Evolutionary conservation across 1,140 invertebrate species (phyloP).

Genomic region (Caenorhabditis tropicalis): DNA sequence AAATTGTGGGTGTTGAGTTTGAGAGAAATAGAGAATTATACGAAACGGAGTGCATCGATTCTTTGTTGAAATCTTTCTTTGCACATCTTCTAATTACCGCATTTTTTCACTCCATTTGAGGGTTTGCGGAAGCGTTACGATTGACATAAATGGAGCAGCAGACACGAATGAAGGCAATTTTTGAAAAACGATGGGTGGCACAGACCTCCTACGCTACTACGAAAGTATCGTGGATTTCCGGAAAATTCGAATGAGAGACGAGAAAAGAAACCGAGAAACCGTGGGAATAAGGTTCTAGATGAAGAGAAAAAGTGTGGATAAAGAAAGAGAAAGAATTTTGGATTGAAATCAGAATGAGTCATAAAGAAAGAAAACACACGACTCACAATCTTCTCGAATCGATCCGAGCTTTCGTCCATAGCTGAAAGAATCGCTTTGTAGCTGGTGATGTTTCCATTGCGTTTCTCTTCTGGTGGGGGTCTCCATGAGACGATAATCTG

Average conservation of each 20-base stretch:
- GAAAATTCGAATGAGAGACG: background rate
- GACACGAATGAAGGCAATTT: constrained; percentile 18
- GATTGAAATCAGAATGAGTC: constrained; percentile 39
- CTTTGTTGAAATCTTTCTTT: background rate
- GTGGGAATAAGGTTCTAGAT: constrained; percentile 6
- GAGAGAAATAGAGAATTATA: background rate
- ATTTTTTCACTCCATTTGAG: background rate
- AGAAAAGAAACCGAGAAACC: constrained; percentile 30
- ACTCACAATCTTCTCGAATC: constrained; percentile 59
- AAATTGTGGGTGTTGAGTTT: background rate
- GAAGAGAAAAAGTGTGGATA: background rate
- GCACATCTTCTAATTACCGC: constrained; percentile 24
- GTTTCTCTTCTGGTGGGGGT: constrained; percentile 82
- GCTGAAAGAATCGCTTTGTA: constrained; percentile 80
- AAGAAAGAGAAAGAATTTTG: constrained; percentile 1
- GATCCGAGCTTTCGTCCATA: constrained; percentile 48
- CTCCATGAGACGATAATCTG: constrained; percentile 88
- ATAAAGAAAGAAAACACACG: background rate
- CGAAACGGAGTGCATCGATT: background rate
- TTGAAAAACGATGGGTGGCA: background rate
- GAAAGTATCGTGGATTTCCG: constrained; percentile 19
- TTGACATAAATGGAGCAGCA: background rate
- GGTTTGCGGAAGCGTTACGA: background rate
- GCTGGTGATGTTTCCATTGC: constrained; percentile 89
- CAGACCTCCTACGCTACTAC: background rate